phyloP scores from a whole-genome alignment of 2,888 invertebrate species.

The Phania funesta region DNA sequence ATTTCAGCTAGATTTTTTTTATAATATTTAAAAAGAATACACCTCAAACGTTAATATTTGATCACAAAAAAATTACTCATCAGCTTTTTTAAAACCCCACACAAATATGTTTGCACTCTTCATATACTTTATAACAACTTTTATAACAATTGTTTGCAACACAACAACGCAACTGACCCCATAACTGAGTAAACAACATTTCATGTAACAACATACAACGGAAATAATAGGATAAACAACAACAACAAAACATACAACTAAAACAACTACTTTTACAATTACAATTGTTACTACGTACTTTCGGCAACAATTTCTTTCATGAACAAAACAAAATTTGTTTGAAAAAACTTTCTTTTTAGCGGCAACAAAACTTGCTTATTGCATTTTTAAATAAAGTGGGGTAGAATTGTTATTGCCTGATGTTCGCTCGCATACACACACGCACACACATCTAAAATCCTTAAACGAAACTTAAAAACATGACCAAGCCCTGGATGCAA shows the following conservation, averaged over 20 bases:
- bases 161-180: conserved; percentile 47
- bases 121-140: neutral
- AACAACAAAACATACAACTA: conserved; percentile 11
- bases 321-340: conserved; percentile 23
- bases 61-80: neutral
- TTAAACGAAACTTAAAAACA: conserved; percentile 1
- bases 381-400: conserved; percentile 61
- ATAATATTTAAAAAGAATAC: too few species aligned
- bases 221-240: conserved; percentile 1
- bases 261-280: conserved; percentile 21
- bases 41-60: too few species aligned
- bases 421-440: neutral
- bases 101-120: neutral
- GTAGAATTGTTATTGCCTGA: conserved; percentile 7
- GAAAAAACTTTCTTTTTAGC: conserved; percentile 47
- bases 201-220: neutral
- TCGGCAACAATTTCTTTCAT: conserved; percentile 14
- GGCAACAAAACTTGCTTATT: conserved; percentile 64
- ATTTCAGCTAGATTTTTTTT: too few species aligned
- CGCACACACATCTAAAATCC: neutral
- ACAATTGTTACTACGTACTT: conserved; percentile 21
- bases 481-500: neutral
- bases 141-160: conserved; percentile 25
- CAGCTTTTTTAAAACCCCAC: neutral
- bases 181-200: conserved; percentile 42